Base-by-base conservation (phyloP, 1,140 invertebrate genomes). In the Solenopsis invicta region DNA sequence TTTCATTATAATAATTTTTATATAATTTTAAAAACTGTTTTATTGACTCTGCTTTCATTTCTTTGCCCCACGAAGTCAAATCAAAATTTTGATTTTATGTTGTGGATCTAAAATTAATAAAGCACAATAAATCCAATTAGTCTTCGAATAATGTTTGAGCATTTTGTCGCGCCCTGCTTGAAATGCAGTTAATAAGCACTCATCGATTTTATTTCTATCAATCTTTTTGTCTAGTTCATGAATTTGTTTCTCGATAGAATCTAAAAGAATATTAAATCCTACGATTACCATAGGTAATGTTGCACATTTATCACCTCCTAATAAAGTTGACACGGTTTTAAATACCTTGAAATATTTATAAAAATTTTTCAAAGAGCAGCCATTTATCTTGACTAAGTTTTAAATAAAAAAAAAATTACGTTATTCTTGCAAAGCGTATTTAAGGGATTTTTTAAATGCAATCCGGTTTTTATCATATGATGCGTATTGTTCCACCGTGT, bases 241-340 rank as follows among this genome's bases (percentile, higher is more conserved):
- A 21, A 84, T 84, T 45, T 72, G 52, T 48, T 72, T 71, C 37
- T 88, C 82, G 87, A 94, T 91, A 90, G 93, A 92, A 90, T 94
- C 93, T 21, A 94, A 87, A 74, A 94, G 89, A 64, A 93, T 88
- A 91, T 94, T 94, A 84, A 89, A 89, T 18, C 52, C 54, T 52
- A 89, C 52, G 45, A 80, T 85, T 21, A 89, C 80, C 10, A 85
- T 61, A 18, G 74, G 80, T 64, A 87, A 76, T 24, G 88, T 87
- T 6, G 74, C 80, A 78, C 87, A 85, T 78, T 85, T 85, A 66
- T 89, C 74, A 45, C 69, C 88, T 13, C 59, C 67, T 18, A 89
- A 41, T n/a, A 78, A 59, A 41, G 78, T 87, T 18, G 80, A 87
- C 24, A 85, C 54, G 10, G n/a, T 50, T 80, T 87, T 75, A 72